These are phyloP conservation scores for Oxyruncus cristatus DNA, from an alignment of 2,113 vertebrate genomes.

Conservation along the genomic window DNA sequence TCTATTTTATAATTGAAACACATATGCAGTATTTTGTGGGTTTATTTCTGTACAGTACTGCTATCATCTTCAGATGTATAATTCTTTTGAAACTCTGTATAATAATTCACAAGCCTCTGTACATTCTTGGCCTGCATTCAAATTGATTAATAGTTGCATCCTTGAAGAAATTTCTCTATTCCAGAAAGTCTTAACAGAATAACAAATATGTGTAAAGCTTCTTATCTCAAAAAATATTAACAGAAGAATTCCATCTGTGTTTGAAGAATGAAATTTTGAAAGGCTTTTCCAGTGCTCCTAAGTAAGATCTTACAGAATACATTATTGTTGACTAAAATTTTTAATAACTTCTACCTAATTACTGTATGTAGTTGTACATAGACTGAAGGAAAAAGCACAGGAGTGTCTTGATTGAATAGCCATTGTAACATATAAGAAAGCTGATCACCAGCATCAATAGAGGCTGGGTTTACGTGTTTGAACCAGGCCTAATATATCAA, in stretches of 20 bases:
- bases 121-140: background rate
- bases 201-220: background rate
- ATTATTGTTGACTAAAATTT: background rate
- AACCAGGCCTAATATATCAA: background rate
- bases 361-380: background rate
- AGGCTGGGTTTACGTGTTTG: background rate
- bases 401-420: background rate
- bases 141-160: background rate
- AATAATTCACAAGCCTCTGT: background rate
- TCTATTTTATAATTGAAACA: background rate
- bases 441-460: background rate
- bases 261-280: background rate
- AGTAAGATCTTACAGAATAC: background rate
- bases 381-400: background rate
- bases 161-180: background rate
- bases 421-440: background rate
- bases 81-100: background rate
- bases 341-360: background rate
- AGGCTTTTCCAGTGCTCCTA: background rate
- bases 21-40: rapidly evolving
- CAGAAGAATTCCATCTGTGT: background rate
- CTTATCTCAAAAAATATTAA: background rate
- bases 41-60: background rate
- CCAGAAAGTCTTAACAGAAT: background rate
- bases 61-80: background rate